A percentile compares a stretch with the other conserved stretches of the same genome.
Evolutionary conservation across 2,797 vertebrate genomes (phyloP).

Genomic region (Parotocinclus haroldoi): DNA sequence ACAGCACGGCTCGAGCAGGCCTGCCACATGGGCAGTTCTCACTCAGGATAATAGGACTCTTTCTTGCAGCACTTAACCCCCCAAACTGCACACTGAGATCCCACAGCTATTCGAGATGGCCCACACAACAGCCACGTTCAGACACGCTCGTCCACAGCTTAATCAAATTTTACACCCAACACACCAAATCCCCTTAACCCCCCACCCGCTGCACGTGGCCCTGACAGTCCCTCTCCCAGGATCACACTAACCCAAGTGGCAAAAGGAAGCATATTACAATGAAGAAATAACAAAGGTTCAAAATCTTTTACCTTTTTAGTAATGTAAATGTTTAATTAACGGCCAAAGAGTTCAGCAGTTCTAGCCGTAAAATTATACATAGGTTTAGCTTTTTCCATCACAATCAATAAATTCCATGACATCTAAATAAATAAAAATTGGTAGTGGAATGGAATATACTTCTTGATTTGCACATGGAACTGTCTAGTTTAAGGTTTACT

Average conservation of each 20-base stretch:
- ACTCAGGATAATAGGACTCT: constrained; percentile 90
- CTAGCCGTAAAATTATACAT: too few species aligned
- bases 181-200: constrained; percentile 48
- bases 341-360: too few species aligned
- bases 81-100: constrained; percentile 80
- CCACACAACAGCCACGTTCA: constrained; percentile 68
- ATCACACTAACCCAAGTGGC: constrained; percentile 46
- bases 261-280: too few species aligned
- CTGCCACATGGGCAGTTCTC: constrained; percentile 94
- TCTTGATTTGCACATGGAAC: too few species aligned
- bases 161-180: constrained; percentile 73
- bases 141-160: constrained; percentile 53
- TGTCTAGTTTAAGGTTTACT: too few species aligned
- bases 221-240: constrained; percentile 75
- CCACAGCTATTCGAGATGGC: constrained; percentile 69
- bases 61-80: constrained; percentile 90
- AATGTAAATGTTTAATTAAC: too few species aligned
- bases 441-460: too few species aligned
- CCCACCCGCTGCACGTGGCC: constrained; percentile 61
- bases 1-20: constrained; percentile 68
- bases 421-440: too few species aligned
- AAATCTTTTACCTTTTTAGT: background rate
- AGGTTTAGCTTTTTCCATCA: too few species aligned
- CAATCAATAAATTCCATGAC: too few species aligned
- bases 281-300: background rate